phyloP scores from a whole-genome alignment of 2,113 vertebrate genomes.

The Lepus americanus region DNA sequence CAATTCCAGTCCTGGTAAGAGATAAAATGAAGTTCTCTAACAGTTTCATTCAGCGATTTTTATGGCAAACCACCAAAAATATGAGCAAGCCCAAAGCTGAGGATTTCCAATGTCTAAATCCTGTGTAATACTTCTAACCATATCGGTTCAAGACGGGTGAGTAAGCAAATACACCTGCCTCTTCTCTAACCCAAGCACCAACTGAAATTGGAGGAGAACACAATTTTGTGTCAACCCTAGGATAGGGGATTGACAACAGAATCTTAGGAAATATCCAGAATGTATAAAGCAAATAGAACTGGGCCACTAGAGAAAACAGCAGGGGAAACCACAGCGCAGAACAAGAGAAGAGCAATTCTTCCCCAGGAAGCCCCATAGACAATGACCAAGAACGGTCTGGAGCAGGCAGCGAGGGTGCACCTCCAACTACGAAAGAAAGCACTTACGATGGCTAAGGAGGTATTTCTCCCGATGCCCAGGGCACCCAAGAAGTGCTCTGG shows the following conservation, averaged over 20 bases:
- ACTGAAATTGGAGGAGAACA: not conserved
- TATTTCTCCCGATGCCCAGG: not conserved
- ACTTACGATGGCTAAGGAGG: rapidly evolving
- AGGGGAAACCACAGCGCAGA: not conserved
- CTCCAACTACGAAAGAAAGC: no score
- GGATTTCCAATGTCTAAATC: constrained; percentile 15
- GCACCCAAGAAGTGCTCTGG: not conserved
- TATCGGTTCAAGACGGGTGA: not conserved
- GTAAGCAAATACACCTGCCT: not conserved
- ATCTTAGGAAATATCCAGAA: not conserved
- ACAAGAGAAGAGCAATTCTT: not conserved
- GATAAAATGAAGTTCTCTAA: not conserved
- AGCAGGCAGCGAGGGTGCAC: not conserved
- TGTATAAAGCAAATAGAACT: not conserved
- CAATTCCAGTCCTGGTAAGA: not conserved
- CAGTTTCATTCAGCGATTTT: constrained; percentile 44
- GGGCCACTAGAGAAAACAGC: not conserved
- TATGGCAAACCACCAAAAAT: not conserved
- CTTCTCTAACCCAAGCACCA: not conserved
- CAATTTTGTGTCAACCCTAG: not conserved
- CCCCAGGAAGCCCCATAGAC: not conserved
- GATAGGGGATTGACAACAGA: not conserved
- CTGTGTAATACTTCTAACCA: not conserved
- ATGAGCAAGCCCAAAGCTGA: not conserved
- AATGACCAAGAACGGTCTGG: not conserved